Conservation (phyloP, 2,113 vertebrate genomes). For the Nothocercus julius region DNA sequence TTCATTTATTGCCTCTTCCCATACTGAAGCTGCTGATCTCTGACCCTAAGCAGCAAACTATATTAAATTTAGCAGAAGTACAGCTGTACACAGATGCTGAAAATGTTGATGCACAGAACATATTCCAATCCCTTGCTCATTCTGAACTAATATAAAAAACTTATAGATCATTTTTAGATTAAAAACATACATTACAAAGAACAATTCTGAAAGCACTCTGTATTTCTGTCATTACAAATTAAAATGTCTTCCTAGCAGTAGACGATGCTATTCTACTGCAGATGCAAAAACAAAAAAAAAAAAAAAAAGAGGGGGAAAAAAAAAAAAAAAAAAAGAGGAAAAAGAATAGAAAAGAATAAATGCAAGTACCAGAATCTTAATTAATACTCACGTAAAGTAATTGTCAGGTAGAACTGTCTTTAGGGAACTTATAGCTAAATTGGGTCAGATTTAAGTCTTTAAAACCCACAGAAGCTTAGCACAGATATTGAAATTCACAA, state of each 20-base stretch:
- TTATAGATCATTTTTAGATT: slow-evolving; percentile 35
- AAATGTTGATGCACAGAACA: slow-evolving; percentile 23
- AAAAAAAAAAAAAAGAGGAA: not conserved
- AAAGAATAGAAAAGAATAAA: not conserved
- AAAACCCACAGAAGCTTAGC: slow-evolving; percentile 4
- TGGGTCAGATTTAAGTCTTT: slow-evolving; percentile 52
- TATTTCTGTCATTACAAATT: slow-evolving; percentile 44
- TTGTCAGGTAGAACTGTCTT: slow-evolving; percentile 46
- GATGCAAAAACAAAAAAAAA: not conserved
- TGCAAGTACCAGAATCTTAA: slow-evolving; percentile 36
- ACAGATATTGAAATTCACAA: not conserved
- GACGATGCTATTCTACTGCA: slow-evolving; percentile 36
- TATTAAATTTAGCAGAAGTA: slow-evolving; percentile 5
- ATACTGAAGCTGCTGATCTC: slow-evolving; percentile 73
- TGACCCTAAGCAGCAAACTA: slow-evolving; percentile 33
- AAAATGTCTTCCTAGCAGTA: slow-evolving; percentile 35
- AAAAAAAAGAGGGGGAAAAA: not conserved
- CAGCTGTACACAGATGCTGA: not conserved
- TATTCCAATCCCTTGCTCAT: slow-evolving; percentile 26
- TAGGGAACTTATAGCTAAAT: slow-evolving; percentile 48
- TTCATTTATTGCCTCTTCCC: slow-evolving; percentile 55
- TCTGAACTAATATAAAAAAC: slow-evolving; percentile 43
- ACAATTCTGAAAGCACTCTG: slow-evolving; percentile 37
- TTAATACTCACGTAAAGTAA: slow-evolving; percentile 59
- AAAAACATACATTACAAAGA: slow-evolving; percentile 49